phyloP scores from a whole-genome alignment of 1,140 invertebrate species.

The Sitobion miscanthi region DNA sequence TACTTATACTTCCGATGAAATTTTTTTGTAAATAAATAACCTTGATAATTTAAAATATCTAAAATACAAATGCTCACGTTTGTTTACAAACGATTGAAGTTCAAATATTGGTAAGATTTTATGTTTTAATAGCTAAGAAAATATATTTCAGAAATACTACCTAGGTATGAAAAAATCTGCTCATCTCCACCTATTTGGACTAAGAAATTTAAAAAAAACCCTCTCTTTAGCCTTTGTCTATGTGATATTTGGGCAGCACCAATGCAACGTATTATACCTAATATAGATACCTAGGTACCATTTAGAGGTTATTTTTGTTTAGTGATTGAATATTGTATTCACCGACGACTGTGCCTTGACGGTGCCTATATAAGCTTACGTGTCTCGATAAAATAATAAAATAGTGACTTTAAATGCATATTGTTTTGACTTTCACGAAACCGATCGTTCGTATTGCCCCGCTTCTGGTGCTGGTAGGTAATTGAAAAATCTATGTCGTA shows the following conservation, averaged over 20 bases:
- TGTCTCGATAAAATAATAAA: background rate
- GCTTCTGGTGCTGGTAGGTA: background rate
- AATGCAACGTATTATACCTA: background rate
- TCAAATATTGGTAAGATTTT: too few species aligned
- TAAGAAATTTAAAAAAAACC: background rate
- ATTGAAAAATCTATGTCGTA: background rate
- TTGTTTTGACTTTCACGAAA: background rate
- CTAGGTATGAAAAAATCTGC: background rate
- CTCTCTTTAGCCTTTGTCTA: background rate
- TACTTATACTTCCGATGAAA: too few species aligned
- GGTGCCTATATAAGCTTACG: background rate
- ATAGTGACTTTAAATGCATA: background rate
- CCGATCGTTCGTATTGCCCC: background rate
- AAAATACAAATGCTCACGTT: too few species aligned
- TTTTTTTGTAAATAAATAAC: too few species aligned
- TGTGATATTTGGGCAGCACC: background rate
- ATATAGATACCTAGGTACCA: too few species aligned
- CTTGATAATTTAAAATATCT: too few species aligned
- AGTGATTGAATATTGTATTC: too few species aligned
- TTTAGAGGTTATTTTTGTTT: too few species aligned
- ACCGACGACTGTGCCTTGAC: background rate
- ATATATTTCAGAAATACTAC: background rate
- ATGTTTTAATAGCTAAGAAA: background rate
- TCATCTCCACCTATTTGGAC: rapidly evolving
- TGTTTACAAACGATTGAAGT: too few species aligned